These are phyloP conservation scores for Drosophila fulvimacula DNA, from an alignment of 2,888 invertebrate genomes.

Conservation along the genomic window DNA sequence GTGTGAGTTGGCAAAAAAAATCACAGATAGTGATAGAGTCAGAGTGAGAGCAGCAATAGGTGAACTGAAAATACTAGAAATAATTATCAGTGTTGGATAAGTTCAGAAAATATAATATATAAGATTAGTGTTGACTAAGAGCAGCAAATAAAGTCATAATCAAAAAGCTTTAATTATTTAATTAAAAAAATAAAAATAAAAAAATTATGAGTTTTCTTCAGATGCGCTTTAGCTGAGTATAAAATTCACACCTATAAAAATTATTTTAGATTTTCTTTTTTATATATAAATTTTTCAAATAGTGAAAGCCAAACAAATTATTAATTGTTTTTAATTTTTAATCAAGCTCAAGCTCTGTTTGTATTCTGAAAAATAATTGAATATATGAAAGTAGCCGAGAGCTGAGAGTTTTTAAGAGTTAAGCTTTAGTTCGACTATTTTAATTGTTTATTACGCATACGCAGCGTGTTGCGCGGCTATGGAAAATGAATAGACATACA, in stretches of 20 bases:
- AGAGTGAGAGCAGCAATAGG: background rate
- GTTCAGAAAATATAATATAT: background rate
- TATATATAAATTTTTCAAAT: background rate
- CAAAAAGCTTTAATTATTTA: background rate
- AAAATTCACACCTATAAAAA: background rate
- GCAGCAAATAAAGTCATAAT: background rate
- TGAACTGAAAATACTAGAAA: background rate
- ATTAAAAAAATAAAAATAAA: background rate
- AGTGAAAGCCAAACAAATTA: constrained; percentile 28
- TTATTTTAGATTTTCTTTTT: background rate
- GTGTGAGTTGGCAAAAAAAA: background rate
- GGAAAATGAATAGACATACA: background rate
- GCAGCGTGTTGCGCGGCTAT: background rate
- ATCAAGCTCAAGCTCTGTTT: background rate
- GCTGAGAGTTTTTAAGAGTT: background rate
- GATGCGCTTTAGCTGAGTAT: background rate
- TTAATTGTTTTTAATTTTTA: background rate
- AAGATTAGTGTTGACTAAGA: background rate
- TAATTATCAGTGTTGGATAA: background rate
- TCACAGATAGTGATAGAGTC: background rate
- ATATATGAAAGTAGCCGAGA: background rate
- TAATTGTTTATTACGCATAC: background rate
- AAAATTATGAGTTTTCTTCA: background rate
- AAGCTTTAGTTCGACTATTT: background rate
- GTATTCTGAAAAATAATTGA: constrained; percentile 1